Conservation (phyloP, 1,140 invertebrate genomes). For the Papilio dardanus region DNA sequence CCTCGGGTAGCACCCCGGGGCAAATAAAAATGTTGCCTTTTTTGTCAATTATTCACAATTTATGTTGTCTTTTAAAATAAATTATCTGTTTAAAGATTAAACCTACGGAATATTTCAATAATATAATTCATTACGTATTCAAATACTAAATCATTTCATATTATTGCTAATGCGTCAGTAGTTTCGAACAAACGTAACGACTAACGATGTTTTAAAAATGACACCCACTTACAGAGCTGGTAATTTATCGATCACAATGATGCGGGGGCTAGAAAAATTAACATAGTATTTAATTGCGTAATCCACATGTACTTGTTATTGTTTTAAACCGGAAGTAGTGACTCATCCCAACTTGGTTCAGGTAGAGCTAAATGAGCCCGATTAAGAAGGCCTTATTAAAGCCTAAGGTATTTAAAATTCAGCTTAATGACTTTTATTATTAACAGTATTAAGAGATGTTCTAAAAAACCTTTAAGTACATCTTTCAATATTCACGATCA, state of each 20-base stretch:
- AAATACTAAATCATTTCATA: constrained; percentile 17
- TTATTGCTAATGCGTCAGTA: constrained; percentile 25
- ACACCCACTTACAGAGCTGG: constrained; percentile 49
- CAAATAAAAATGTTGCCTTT: no score
- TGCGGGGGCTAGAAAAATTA: constrained; percentile 67
- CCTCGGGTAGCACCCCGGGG: no score
- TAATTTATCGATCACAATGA: constrained; percentile 64
- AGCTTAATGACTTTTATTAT: no score
- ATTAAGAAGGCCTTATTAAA: no score
- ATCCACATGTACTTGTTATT: constrained; percentile 62
- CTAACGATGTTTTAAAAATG: constrained; percentile 38
- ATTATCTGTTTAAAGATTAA: not conserved
- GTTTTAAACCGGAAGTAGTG: constrained; percentile 46
- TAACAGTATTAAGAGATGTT: no score
- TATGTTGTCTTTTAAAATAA: not conserved
- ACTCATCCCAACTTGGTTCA: not conserved
- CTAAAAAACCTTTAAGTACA: no score
- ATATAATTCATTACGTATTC: not conserved
- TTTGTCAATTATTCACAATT: no score
- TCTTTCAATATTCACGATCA: constrained; percentile 17
- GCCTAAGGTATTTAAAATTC: no score
- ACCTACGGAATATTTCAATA: not conserved
- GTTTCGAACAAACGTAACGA: constrained; percentile 28
- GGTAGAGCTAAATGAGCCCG: not conserved
- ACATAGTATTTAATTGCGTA: constrained; percentile 56